Base-by-base conservation (phyloP, 2,888 invertebrate species). In the Cryptocephalus moraei region DNA sequence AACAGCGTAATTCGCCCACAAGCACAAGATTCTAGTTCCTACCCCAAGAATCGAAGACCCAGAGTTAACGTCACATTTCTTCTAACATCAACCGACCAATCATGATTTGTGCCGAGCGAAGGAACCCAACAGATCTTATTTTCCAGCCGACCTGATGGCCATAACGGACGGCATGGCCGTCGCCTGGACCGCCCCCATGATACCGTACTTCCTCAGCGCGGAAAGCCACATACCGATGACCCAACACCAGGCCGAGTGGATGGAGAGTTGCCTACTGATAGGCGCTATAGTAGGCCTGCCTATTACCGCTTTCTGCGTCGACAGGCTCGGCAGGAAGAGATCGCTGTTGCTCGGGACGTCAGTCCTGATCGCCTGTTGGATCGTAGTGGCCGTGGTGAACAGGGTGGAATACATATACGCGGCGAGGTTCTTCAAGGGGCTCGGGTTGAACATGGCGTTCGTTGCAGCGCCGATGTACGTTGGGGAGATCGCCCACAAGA, bases 141-240 rank as follows among this genome's bases (percentile, higher is more conserved):
- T 66, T 66, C 33, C 56, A 69, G 69, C 64, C 47, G 68, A 67
- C n/a, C 48, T 69, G n/a, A 62, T 65, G 41, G 68, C 68, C 4
- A 62, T 69, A 34, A 66, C 68, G 6, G 70, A 70, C 60, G 70
- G 70, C 22, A 68, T 70, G 64, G 62, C 64, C 45, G 66, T 69
- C 32, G 69, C 67, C 9, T 70, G 70, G 70, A 65, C 69, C 11
- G 64, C 69, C 4, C 69, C 70, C 1, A 59, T 67, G 41, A 60
- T 69, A 8, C 70, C 69, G 4, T 57, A 67, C 13, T 57, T 70
- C 22, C 49, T 61, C 48, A 51, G 56, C n/a, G 54, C 56, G 1
- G 55, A 61, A 40, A 57, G 61, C 9, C 69, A 69, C n/a, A 65
- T 69, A 4, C 48, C 51, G 43, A 65, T 69, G 45, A 59, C 58